Evolutionary conservation across 2,888 invertebrate genomes (phyloP).

Genomic region (Luperina testacea): DNA sequence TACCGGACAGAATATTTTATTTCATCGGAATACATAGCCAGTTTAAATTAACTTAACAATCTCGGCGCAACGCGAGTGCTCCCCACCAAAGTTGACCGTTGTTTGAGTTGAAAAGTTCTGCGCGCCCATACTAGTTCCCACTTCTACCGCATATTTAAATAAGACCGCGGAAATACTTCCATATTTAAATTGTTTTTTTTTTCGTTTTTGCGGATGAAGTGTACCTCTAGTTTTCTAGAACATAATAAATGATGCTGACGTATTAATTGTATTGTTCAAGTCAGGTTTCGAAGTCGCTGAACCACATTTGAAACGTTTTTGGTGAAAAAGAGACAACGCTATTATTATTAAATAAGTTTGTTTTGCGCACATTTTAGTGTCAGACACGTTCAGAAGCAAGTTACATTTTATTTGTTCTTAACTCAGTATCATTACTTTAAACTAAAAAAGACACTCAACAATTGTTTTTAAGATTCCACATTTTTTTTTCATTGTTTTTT

Average conservation of each 20-base stretch:
- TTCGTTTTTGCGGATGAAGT: neutral
- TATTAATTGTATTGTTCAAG: neutral
- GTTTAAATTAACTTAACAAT: slow-evolving; percentile 35
- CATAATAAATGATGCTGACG: neutral
- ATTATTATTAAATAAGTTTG: too few species aligned
- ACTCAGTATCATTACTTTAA: too few species aligned
- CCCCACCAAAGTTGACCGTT: slow-evolving; percentile 39
- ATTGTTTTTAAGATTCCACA: too few species aligned
- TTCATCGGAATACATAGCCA: slow-evolving; percentile 8
- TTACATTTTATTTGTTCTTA: too few species aligned
- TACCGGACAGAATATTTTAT: slow-evolving; percentile 5
- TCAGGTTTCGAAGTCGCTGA: neutral
- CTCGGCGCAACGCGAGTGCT: slow-evolving; percentile 25
- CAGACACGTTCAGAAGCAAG: too few species aligned
- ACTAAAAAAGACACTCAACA: too few species aligned
- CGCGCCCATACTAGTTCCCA: slow-evolving; percentile 24
- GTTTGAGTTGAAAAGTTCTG: slow-evolving; percentile 57
- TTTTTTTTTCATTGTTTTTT: too few species aligned
- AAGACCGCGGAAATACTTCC: slow-evolving; percentile 25
- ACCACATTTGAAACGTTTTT: too few species aligned
- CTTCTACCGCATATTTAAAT: slow-evolving; percentile 34
- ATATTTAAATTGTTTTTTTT: slow-evolving; percentile 6
- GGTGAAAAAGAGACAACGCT: too few species aligned
- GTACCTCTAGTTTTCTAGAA: neutral
- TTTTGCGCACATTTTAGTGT: too few species aligned